Percentiles rank a stretch among this genome's conserved stretches.
phyloP scores from a whole-genome alignment of 1,140 invertebrate species.

The Aphaenogaster floridana region DNA sequence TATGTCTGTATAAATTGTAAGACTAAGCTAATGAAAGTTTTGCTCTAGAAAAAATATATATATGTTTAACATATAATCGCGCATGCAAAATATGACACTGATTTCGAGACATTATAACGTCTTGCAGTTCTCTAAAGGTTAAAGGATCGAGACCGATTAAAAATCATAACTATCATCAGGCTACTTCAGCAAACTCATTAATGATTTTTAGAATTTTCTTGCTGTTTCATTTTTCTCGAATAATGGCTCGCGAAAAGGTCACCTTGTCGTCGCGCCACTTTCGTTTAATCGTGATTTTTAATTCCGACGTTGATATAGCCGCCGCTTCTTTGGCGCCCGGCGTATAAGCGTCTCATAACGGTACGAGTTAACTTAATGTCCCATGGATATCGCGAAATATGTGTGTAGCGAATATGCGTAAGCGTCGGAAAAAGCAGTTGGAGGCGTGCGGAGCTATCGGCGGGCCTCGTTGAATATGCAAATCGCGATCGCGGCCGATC shows the following conservation, averaged over 20 bases:
- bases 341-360: constrained; percentile 49
- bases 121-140: no score
- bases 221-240: background rate
- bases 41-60: no score
- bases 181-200: background rate
- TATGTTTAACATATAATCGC: no score
- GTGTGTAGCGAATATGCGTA: constrained; percentile 21
- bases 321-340: background rate
- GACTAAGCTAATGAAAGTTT: constrained; percentile 82
- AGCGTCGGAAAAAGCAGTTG: constrained; percentile 43
- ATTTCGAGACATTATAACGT: no score
- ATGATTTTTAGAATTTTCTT: background rate
- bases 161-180: background rate
- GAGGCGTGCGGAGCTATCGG: constrained; percentile 61
- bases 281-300: constrained; percentile 16
- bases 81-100: no score
- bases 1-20: constrained; percentile 87
- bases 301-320: background rate
- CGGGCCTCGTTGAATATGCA: constrained; percentile 65
- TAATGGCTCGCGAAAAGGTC: background rate
- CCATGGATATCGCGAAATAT: constrained; percentile 47
- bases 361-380: constrained; percentile 56
- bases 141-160: background rate
- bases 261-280: background rate
- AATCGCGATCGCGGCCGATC: constrained; percentile 43